phyloP scores from a whole-genome alignment of 2,888 invertebrate genomes.

The Diarsia brunnea region DNA sequence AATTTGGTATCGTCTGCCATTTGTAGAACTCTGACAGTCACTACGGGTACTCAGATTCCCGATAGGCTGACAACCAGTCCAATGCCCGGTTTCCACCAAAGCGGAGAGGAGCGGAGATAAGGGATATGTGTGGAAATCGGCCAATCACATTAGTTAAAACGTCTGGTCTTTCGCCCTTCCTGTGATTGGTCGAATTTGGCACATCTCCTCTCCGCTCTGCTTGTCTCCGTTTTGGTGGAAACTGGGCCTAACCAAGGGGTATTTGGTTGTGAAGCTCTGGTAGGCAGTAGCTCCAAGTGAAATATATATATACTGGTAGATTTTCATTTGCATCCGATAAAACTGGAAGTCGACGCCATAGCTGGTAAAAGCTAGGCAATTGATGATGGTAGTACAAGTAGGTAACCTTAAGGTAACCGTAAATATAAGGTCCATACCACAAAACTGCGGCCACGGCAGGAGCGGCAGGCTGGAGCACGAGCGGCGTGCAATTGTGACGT shows the following conservation, averaged over 20 bases:
- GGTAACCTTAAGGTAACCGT: neutral
- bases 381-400: neutral
- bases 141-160: too few species aligned
- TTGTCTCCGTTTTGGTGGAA: too few species aligned
- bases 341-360: neutral
- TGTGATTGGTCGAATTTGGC: too few species aligned
- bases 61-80: neutral
- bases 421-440: constrained; percentile 65
- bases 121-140: too few species aligned
- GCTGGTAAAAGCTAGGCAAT: neutral
- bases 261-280: neutral
- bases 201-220: too few species aligned
- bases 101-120: too few species aligned
- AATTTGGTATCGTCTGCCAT: neutral
- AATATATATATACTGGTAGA: neutral
- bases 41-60: neutral
- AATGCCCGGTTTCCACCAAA: too few species aligned
- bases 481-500: constrained; percentile 60
- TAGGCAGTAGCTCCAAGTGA: neutral
- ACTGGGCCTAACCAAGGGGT: too few species aligned
- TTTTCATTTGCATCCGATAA: neutral
- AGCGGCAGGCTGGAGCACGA: constrained; percentile 70
- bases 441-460: constrained; percentile 73
- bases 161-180: too few species aligned
- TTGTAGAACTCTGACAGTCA: neutral